phyloP scores from a whole-genome alignment of 1,140 invertebrate genomes.

The Halesus radiatus region DNA sequence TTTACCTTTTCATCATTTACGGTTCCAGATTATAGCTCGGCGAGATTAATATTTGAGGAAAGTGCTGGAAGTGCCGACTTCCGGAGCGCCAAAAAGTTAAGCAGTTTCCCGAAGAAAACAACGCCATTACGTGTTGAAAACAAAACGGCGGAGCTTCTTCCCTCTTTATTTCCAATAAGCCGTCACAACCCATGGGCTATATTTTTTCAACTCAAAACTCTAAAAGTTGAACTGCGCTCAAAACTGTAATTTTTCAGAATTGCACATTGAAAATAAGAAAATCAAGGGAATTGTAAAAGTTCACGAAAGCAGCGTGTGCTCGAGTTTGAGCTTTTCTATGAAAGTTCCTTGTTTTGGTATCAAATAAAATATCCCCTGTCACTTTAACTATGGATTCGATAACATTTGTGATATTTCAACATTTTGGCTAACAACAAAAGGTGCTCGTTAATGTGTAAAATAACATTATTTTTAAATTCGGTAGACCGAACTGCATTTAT shows the following conservation, averaged over 20 bases:
- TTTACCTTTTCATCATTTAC: too few relatives aligned
- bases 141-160: background rate
- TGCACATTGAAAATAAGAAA: background rate
- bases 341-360: background rate
- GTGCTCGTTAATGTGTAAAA: too few relatives aligned
- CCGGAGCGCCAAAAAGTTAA: background rate
- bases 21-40: background rate
- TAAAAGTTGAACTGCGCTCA: background rate
- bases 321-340: background rate
- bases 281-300: background rate
- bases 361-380: background rate
- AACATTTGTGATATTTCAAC: background rate
- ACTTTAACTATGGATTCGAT: background rate
- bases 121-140: slow-evolving; percentile 8
- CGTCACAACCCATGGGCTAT: background rate
- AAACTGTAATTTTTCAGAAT: background rate
- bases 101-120: slow-evolving; percentile 2
- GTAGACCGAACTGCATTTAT: too few relatives aligned
- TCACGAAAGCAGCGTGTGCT: too few relatives aligned
- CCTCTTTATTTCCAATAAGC: slow-evolving; percentile 2
- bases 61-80: background rate
- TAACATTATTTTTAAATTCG: too few relatives aligned
- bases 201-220: background rate
- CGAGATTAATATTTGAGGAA: background rate
- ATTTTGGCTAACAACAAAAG: too few relatives aligned